Evolutionary conservation across 2,888 invertebrate genomes (phyloP).

Genomic region (Tinea pellionella): DNA sequence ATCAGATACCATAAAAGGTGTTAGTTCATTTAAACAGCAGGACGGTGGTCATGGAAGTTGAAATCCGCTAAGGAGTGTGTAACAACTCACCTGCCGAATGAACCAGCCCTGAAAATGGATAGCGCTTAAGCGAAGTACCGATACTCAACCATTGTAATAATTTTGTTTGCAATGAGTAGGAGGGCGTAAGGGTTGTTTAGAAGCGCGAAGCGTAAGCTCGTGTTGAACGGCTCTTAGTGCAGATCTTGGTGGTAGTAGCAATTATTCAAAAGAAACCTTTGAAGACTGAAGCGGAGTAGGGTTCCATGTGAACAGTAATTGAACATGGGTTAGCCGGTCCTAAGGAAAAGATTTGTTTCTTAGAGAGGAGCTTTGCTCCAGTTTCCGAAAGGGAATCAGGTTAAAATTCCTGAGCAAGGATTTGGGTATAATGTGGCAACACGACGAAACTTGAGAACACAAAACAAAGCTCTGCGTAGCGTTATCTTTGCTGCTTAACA

Average conservation of each 20-base stretch:
- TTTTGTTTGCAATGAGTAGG: conserved; percentile 73
- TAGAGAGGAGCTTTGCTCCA: conserved; percentile 42
- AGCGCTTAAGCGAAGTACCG: conserved; percentile 68
- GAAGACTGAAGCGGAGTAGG: conserved; percentile 72
- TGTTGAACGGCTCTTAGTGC: conserved; percentile 64
- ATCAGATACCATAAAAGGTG: conserved; percentile 46
- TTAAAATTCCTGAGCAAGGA: conserved; percentile 71
- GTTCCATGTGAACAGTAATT: conserved; percentile 61
- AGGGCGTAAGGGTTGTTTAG: conserved; percentile 58
- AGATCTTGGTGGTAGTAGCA: conserved; percentile 79
- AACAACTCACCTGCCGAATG: conserved; percentile 74
- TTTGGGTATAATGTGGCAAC: conserved; percentile 54
- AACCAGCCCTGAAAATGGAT: conserved; percentile 76
- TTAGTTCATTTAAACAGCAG: conserved; percentile 74
- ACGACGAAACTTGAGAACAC: conserved; percentile 66
- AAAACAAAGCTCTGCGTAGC: conserved; percentile 64
- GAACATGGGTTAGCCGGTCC: conserved; percentile 69
- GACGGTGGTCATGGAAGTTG: conserved; percentile 83
- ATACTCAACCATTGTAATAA: conserved; percentile 52
- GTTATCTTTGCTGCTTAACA: conserved; percentile 47
- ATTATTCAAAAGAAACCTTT: conserved; percentile 74
- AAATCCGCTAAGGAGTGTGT: conserved; percentile 71
- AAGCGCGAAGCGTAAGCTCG: conserved; percentile 67
- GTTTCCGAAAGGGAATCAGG: conserved; percentile 65
- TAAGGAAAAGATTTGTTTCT: conserved; percentile 42